phyloP scores from a whole-genome alignment of 1,140 invertebrate genomes.

The Drosophila punjabiensis region DNA sequence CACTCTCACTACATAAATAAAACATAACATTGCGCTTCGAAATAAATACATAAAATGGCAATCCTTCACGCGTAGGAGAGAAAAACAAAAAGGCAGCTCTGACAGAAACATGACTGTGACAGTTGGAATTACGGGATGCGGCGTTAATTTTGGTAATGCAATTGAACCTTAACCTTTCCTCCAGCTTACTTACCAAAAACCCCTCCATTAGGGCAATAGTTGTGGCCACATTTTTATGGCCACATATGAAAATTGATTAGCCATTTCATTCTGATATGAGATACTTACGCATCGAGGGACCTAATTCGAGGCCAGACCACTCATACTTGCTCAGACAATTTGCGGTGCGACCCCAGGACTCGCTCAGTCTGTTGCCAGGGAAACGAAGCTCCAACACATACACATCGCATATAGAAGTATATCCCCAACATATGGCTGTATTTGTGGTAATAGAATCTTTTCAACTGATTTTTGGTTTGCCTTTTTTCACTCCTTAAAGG shows the following conservation, averaged over 20 bases:
- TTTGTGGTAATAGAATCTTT: constrained; percentile 42
- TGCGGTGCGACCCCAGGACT: constrained; percentile 34
- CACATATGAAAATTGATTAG: constrained; percentile 26
- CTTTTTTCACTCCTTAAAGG: constrained; percentile 31
- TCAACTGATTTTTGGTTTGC: constrained; percentile 48
- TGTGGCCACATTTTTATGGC: not conserved
- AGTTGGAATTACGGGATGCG: constrained; percentile 1
- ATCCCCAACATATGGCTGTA: constrained; percentile 4
- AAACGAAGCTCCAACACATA: not conserved
- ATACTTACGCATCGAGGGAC: constrained; percentile 27
- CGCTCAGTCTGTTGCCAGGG: constrained; percentile 30
- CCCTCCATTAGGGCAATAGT: constrained; percentile 23
- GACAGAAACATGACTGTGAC: constrained; percentile 27
- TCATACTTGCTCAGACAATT: constrained; percentile 10
- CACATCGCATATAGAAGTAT: constrained; percentile 6
- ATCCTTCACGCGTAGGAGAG: not conserved
- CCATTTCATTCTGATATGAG: constrained; percentile 38
- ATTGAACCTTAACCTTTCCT: constrained; percentile 26
- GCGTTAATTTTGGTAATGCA: constrained; percentile 38
- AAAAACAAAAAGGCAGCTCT: not conserved
- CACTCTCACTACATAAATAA: not conserved
- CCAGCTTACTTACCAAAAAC: not conserved
- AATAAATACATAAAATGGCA: constrained; percentile 31
- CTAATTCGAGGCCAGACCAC: constrained; percentile 34
- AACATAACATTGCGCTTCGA: not conserved